Percentiles rank a stretch among this genome's conserved stretches.
Conservation (phyloP, 1,140 invertebrate species). For the Drosophila virilis region DNA sequence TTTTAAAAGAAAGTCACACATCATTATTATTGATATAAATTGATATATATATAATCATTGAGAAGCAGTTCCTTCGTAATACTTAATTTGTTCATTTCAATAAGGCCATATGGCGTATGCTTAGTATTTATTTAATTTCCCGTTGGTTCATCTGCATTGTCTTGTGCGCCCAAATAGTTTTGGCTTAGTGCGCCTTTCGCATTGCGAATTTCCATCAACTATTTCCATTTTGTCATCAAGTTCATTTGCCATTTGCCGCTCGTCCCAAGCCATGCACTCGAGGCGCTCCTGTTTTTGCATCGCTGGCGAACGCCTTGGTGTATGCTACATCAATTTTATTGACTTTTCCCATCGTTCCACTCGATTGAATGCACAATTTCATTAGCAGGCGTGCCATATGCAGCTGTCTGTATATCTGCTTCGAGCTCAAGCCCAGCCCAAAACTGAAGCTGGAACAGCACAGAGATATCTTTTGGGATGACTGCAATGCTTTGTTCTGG, state of each 20-base stretch:
- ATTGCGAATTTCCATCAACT: slow-evolving; percentile 36
- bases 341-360: slow-evolving; percentile 84
- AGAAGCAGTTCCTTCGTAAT: background rate
- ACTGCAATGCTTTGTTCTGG: slow-evolving; percentile 43
- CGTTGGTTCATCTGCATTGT: slow-evolving; percentile 19
- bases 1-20: too few relatives aligned
- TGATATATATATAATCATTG: too few relatives aligned
- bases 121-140: slow-evolving; percentile 65
- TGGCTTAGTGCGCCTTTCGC: slow-evolving; percentile 42
- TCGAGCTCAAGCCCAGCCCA: background rate
- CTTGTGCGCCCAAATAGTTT: slow-evolving; percentile 28
- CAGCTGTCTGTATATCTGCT: slow-evolving; percentile 49
- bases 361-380: slow-evolving; percentile 84
- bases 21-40: too few relatives aligned
- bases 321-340: slow-evolving; percentile 84
- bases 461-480: slow-evolving; percentile 41
- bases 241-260: slow-evolving; percentile 32
- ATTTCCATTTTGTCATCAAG: slow-evolving; percentile 58
- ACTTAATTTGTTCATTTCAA: background rate
- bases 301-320: slow-evolving; percentile 45
- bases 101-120: slow-evolving; percentile 42
- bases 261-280: background rate
- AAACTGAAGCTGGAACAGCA: background rate
- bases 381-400: slow-evolving; percentile 80
- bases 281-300: slow-evolving; percentile 12